These are phyloP conservation scores for Heliconius aoede DNA, from an alignment of 2,888 invertebrate genomes.

Conservation along the genomic window DNA sequence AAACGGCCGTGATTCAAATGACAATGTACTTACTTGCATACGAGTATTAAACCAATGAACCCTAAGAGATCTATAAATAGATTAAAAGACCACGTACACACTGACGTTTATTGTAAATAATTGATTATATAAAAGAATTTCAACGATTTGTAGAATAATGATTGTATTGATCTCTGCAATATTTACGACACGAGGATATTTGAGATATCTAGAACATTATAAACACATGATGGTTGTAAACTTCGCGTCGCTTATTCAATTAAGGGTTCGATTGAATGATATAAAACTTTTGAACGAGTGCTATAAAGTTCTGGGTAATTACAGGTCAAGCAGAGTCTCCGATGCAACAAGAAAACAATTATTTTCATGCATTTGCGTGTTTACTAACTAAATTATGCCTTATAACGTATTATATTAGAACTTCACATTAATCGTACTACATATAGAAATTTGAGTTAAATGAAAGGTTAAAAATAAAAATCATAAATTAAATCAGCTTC, in stretches of 20 bases:
- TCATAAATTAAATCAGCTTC: no score
- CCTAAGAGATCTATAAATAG: not conserved
- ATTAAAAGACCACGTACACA: not conserved
- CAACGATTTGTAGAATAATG: conserved; percentile 20
- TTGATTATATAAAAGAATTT: not conserved
- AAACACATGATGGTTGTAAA: conserved; percentile 78
- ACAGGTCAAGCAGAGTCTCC: conserved; percentile 65
- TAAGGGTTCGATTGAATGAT: conserved; percentile 80
- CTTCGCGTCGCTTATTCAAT: conserved; percentile 81
- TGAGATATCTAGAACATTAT: conserved; percentile 70
- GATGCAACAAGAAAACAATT: conserved; percentile 31
- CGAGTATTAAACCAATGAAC: not conserved
- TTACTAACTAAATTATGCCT: not conserved
- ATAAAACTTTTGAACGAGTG: conserved; percentile 80
- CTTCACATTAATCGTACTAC: no score
- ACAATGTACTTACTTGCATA: not conserved
- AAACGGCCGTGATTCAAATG: not conserved
- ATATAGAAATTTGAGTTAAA: no score
- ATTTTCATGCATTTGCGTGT: not conserved
- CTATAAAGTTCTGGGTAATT: conserved; percentile 80
- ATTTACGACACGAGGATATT: conserved; percentile 49
- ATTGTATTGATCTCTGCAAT: conserved; percentile 28
- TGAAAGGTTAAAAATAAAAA: no score
- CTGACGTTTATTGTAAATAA: conserved; percentile 2
- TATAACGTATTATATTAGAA: no score